Evolutionary conservation across 2,797 vertebrate genomes (phyloP), one percentile per base, ranked within the genome.

Genomic region (Macropodus opercularis): DNA sequence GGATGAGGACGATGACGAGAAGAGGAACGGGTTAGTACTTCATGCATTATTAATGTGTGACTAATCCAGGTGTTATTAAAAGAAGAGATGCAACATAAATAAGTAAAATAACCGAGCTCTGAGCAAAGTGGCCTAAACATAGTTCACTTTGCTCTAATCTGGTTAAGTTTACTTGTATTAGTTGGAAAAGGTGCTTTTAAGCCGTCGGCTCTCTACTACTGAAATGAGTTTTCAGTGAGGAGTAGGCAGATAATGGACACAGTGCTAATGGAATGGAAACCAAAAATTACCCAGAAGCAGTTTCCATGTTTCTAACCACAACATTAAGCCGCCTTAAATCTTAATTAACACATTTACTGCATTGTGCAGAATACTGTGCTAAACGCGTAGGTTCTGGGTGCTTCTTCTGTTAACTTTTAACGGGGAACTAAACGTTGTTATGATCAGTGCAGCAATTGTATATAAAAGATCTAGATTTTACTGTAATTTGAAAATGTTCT

Each of bases 1-100:
- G 50, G 90, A 92, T 0, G 91, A 72, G 21, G 87, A 90, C 32
- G 79, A 87, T 4, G 83, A 87, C 5, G 85, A 87, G 24, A 83
- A 54, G 18, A 87, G 55, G 31, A 67, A 60, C 72, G 86, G 88
- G 92, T 93, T 8, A 78, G 90, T 77, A 43, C 39, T 36, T 51
- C 17, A 58, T 34, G 15, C 10, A 2, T 39, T 6, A 22, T 17
- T 12, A 35, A 3, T 26, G 14, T 61, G 40, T 32, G 39, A 19
- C 15, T 36, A 6, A 22, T 41, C 21, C 9, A n/a, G 6, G 3
- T 8, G 6, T 18, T 17, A 4, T 7, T 1, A 11, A 12, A 21
- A 47, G 15, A 51, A 42, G 4, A 40, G n/a, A 40, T 17, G 15
- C 11, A 48, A 49, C 8, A 10, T 19, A 21, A 12, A 19, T 4